Evolutionary conservation across 2,113 vertebrate genomes (phyloP).

Genomic region (Ophthalmolycus amberensis): DNA sequence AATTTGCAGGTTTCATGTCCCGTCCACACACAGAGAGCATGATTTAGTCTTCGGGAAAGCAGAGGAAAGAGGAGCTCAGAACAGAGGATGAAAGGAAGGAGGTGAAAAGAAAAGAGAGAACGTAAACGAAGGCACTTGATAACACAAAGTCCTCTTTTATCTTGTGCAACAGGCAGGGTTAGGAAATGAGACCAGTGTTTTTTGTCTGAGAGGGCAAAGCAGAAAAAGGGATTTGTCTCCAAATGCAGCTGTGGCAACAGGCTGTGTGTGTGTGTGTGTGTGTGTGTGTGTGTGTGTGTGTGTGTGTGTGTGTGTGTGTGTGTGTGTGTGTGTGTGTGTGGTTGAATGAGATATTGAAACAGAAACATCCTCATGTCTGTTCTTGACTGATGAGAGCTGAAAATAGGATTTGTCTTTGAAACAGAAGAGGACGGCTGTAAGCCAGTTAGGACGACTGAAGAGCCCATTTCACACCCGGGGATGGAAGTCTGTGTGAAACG

Average conservation of each 20-base stretch:
- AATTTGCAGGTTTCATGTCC: not conserved
- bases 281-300: constrained; percentile 15
- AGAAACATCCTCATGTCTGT: constrained; percentile 62
- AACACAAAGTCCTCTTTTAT: constrained; percentile 55
- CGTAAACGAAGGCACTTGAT: constrained; percentile 30
- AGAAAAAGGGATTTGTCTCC: constrained; percentile 74
- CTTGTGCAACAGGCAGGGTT: constrained; percentile 65
- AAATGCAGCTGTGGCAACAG: constrained; percentile 71
- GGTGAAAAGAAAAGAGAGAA: constrained; percentile 5
- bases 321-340: constrained; percentile 33
- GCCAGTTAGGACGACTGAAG: constrained; percentile 63
- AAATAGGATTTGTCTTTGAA: constrained; percentile 76
- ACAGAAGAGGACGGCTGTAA: constrained; percentile 65
- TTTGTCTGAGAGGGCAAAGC: constrained; percentile 68
- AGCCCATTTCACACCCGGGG: constrained; percentile 63
- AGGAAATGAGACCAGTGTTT: constrained; percentile 65
- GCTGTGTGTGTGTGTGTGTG: constrained; percentile 35
- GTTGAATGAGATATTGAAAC: constrained; percentile 59
- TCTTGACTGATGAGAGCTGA: constrained; percentile 68
- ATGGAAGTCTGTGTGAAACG: constrained; percentile 31
- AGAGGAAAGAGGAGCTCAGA: not conserved
- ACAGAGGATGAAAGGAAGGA: not conserved
- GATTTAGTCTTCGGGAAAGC: not conserved
- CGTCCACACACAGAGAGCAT: not conserved
- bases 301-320: constrained; percentile 43